Conservation (phyloP, 2,113 vertebrate genomes). For the Cavia porcellus region DNA sequence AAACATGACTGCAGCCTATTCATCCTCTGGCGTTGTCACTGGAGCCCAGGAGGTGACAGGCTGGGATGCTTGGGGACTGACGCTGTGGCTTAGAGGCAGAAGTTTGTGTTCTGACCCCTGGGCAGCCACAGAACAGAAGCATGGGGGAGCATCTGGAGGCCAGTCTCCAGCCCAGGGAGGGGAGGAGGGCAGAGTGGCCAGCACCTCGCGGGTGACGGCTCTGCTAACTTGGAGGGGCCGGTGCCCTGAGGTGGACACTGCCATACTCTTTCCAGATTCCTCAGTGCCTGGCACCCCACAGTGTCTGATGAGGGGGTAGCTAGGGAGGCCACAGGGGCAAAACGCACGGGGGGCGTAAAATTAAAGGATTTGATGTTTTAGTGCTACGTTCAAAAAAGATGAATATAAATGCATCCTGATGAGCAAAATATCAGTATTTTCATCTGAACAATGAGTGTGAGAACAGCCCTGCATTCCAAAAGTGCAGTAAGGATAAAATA, state of each 20-base stretch:
- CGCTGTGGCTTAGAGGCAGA: no score
- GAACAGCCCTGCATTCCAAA: not conserved
- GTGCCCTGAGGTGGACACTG: not conserved
- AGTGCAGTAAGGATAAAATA: not conserved
- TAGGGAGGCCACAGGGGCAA: not conserved
- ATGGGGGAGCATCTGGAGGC: not conserved
- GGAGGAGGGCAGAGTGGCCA: not conserved
- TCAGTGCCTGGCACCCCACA: not conserved
- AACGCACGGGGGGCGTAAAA: not conserved
- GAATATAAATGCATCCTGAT: not conserved
- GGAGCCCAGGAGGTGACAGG: not conserved
- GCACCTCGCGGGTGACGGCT: not conserved
- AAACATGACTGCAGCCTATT: not conserved
- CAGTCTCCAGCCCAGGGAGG: not conserved
- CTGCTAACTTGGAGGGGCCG: not conserved
- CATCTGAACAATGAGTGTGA: not conserved
- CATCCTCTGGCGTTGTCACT: not conserved
- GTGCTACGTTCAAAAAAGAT: not conserved
- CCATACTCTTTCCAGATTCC: not conserved
- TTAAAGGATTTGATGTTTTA: not conserved
- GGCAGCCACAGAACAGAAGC: not conserved
- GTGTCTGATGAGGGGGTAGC: no score
- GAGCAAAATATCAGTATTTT: not conserved
- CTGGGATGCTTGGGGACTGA: not conserved
- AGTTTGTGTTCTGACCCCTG: not conserved